These are phyloP conservation scores for Nymphalis io DNA, from an alignment of 1,140 invertebrate genomes.

Conservation along the genomic window DNA sequence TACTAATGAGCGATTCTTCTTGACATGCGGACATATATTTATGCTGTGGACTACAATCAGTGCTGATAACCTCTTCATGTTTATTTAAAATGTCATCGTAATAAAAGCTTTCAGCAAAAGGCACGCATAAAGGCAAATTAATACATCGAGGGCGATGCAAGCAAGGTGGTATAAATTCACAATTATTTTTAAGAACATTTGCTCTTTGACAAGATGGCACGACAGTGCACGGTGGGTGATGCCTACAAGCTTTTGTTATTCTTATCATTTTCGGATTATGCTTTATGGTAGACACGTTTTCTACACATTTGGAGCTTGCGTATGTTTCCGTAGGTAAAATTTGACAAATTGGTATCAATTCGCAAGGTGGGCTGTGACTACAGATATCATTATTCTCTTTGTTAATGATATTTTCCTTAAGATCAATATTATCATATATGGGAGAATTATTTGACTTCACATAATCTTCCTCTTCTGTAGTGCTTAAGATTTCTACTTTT, in stretches of 20 bases:
- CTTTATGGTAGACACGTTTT: constrained; percentile 41
- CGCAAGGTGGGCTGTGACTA: constrained; percentile 59
- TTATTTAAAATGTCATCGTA: constrained; percentile 50
- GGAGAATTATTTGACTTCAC: constrained; percentile 43
- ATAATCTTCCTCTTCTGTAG: constrained; percentile 55
- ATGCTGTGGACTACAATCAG: constrained; percentile 42
- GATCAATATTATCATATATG: constrained; percentile 29
- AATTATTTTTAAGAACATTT: constrained; percentile 67
- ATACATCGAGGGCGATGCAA: constrained; percentile 67
- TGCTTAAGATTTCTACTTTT: constrained; percentile 53
- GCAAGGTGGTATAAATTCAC: constrained; percentile 65
- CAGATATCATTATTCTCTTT: constrained; percentile 49
- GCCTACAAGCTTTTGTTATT: constrained; percentile 70
- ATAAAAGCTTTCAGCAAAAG: constrained; percentile 55
- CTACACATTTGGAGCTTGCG: constrained; percentile 44
- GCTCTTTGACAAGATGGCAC: constrained; percentile 69
- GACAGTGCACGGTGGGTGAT: constrained; percentile 69
- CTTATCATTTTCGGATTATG: constrained; percentile 51
- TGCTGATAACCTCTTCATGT: constrained; percentile 41
- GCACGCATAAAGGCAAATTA: constrained; percentile 67
- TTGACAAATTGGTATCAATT: constrained; percentile 64
- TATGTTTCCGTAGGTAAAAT: constrained; percentile 53
- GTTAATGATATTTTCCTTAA: constrained; percentile 31
- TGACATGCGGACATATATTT: constrained; percentile 49
- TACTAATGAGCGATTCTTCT: constrained; percentile 39